A percentile compares a stretch with the other conserved stretches of the same genome.
These are phyloP conservation scores for Heteromormyrus szaboi DNA, from an alignment of 2,797 vertebrate genomes.

Conservation along the genomic window DNA sequence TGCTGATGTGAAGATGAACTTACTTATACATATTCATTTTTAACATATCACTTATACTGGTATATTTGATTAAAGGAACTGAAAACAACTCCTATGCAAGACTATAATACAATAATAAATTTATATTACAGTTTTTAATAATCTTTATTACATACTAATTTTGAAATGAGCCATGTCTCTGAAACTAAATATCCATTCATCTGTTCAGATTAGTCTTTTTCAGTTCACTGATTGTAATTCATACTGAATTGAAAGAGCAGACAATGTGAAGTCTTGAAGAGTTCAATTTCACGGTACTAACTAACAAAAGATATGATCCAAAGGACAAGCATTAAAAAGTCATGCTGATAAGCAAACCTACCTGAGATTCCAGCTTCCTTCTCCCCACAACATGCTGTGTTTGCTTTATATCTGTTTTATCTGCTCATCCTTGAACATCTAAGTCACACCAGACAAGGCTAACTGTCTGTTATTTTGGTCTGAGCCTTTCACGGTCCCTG, in stretches of 20 bases:
- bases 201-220: not conserved
- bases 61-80: not conserved
- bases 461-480: not conserved
- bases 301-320: not conserved
- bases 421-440: not conserved
- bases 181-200: not conserved
- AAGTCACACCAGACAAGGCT: not conserved
- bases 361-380: not conserved
- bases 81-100: not conserved
- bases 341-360: not conserved
- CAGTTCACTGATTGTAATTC: not conserved
- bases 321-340: not conserved
- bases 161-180: not conserved
- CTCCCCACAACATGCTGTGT: not conserved
- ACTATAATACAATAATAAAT: not conserved
- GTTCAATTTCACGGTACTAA: not conserved
- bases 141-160: not conserved
- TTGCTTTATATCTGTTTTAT: not conserved
- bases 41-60: not conserved
- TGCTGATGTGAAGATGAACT: not conserved
- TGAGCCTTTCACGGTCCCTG: not conserved
- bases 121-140: not conserved
- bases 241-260: not conserved
- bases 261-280: not conserved
- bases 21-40: not conserved